Conservation (phyloP, 92 coral and sea anemone genomes). For the Paramuricea clavata region DNA sequence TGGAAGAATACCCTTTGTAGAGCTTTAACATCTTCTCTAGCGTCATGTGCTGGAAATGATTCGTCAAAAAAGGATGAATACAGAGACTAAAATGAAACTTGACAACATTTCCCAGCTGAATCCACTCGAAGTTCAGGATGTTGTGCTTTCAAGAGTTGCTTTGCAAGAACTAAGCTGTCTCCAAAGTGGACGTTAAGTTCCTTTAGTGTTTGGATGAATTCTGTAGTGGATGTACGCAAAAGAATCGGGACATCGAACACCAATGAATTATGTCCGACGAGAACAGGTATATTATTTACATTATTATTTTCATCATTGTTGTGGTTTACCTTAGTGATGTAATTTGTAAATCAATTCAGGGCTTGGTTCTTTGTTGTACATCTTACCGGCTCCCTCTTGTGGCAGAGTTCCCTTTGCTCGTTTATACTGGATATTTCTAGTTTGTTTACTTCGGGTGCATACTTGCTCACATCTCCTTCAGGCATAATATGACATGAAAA, state of each 20-base stretch:
- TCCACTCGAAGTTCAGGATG: constrained; percentile 17
- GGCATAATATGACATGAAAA: constrained; percentile 19
- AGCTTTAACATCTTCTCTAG: constrained; percentile 15
- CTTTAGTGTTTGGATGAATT: constrained; percentile 40
- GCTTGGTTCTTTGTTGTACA: neutral
- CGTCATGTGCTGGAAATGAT: too few species aligned
- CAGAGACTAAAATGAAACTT: too few species aligned
- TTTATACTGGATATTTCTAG: neutral
- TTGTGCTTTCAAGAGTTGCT: constrained; percentile 6
- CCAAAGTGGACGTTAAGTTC: constrained; percentile 46
- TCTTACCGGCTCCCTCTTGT: neutral
- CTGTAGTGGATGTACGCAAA: constrained; percentile 26
- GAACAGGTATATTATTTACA: constrained; percentile 9
- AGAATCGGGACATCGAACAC: constrained; percentile 51
- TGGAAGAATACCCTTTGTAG: neutral
- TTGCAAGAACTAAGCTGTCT: constrained; percentile 47
- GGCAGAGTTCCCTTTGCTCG: neutral
- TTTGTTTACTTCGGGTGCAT: neutral
- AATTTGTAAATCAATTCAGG: neutral
- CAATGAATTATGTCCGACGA: constrained; percentile 52
- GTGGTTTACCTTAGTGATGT: too few species aligned
- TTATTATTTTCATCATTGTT: too few species aligned
- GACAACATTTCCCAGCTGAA: neutral
- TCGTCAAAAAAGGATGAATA: too few species aligned
- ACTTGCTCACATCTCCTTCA: neutral